These are phyloP conservation scores for Charina bottae DNA, from an alignment of 2,113 vertebrate species.

Conservation along the genomic window DNA sequence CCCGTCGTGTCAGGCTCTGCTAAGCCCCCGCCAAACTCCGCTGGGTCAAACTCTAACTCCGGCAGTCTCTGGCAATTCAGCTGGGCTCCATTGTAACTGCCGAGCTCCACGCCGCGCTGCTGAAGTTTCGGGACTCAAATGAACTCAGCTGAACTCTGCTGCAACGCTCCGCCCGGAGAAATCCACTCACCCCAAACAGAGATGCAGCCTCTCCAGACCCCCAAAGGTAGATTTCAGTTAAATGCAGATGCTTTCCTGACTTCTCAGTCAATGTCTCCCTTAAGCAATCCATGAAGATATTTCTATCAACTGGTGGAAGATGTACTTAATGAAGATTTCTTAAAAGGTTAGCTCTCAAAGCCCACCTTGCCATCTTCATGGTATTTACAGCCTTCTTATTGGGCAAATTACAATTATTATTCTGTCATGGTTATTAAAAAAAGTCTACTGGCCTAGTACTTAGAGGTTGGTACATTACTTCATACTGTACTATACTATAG, in stretches of 20 bases:
- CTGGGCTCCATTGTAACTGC: too few relatives aligned
- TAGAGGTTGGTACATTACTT: background rate
- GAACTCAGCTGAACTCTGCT: too few relatives aligned
- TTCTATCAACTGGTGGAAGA: background rate
- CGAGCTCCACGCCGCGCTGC: too few relatives aligned
- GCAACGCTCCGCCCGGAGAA: too few relatives aligned
- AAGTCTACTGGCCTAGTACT: background rate
- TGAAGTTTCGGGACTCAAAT: too few relatives aligned
- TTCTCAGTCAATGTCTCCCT: background rate
- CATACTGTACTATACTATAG: background rate
- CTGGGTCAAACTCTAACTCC: too few relatives aligned
- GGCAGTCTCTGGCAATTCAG: too few relatives aligned
- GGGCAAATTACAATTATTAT: background rate
- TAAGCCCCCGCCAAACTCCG: too few relatives aligned
- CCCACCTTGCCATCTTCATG: background rate
- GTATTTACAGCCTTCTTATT: background rate
- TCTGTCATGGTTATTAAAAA: background rate
- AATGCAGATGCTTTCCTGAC: background rate
- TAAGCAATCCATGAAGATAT: background rate
- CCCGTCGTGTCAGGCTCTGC: too few relatives aligned
- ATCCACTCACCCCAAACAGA: too few relatives aligned
- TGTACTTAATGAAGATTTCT: background rate
- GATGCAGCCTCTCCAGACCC: too few relatives aligned
- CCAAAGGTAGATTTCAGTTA: too few relatives aligned
- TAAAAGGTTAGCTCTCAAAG: background rate